A percentile compares a stretch with the other conserved stretches of the same genome.
Evolutionary conservation across 2,888 invertebrate species (phyloP).

Genomic region (Spisula subtruncata): DNA sequence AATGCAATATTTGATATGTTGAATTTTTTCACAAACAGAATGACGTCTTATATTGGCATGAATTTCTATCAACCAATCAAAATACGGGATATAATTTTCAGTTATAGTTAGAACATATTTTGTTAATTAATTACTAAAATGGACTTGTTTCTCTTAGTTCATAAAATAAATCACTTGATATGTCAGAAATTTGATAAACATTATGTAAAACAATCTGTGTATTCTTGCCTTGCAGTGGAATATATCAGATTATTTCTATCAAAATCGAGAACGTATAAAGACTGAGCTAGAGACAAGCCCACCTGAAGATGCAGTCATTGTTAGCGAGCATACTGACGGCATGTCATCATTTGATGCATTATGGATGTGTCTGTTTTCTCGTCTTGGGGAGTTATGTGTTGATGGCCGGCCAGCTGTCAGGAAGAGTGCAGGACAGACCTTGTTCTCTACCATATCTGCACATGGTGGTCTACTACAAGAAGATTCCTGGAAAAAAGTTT

Average conservation of each 20-base stretch:
- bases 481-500: constrained; percentile 97
- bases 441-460: constrained; percentile 98
- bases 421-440: constrained; percentile 98
- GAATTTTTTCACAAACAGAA: too few relatives aligned
- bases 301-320: constrained; percentile 53
- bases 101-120: too few relatives aligned
- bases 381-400: constrained; percentile 92
- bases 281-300: constrained; percentile 79
- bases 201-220: background rate
- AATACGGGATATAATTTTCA: too few relatives aligned
- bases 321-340: constrained; percentile 54
- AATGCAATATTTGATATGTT: too few relatives aligned
- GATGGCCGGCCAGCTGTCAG: constrained; percentile 98
- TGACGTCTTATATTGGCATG: too few relatives aligned
- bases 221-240: constrained; percentile 94
- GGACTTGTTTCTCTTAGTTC: too few relatives aligned
- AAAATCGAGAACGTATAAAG: constrained; percentile 92
- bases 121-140: too few relatives aligned
- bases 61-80: too few relatives aligned
- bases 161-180: too few relatives aligned
- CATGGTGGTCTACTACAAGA: constrained; percentile 96
- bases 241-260: constrained; percentile 98
- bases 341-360: constrained; percentile 94
- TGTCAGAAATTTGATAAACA: too few relatives aligned
- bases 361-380: constrained; percentile 96